Evolutionary conservation across 2,888 invertebrate genomes (phyloP).

Genomic region (Lymantria monacha): DNA sequence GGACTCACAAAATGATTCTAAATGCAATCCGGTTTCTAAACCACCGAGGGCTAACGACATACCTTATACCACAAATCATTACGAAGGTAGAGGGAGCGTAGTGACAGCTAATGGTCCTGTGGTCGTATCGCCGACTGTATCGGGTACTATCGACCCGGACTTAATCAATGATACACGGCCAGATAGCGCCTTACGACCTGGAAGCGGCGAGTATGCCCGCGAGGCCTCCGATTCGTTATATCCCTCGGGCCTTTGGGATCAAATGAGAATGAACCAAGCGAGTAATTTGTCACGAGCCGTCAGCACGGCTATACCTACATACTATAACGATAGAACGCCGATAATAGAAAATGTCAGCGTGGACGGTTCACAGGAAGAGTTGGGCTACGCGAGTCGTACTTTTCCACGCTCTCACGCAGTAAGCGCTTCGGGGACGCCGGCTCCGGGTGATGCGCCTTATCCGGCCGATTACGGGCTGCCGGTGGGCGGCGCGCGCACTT

Average conservation of each 20-base stretch:
- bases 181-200: slow-evolving; percentile 81
- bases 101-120: slow-evolving; percentile 84
- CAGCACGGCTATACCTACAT: slow-evolving; percentile 81
- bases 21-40: slow-evolving; percentile 87
- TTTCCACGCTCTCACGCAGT: slow-evolving; percentile 80
- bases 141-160: slow-evolving; percentile 91
- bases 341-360: slow-evolving; percentile 85
- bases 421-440: slow-evolving; percentile 68
- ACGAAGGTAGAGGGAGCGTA: slow-evolving; percentile 86
- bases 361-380: slow-evolving; percentile 82
- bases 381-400: slow-evolving; percentile 83
- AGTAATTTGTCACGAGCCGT: slow-evolving; percentile 82
- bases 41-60: slow-evolving; percentile 86
- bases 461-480: slow-evolving; percentile 91
- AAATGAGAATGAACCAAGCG: slow-evolving; percentile 75
- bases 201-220: slow-evolving; percentile 90
- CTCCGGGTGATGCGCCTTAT: slow-evolving; percentile 77
- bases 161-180: slow-evolving; percentile 91
- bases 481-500: slow-evolving; percentile 86
- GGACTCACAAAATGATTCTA: slow-evolving; percentile 60
- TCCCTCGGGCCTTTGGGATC: slow-evolving; percentile 91
- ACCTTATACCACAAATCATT: slow-evolving; percentile 86
- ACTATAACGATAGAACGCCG: slow-evolving; percentile 88
- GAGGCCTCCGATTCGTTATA: slow-evolving; percentile 89
- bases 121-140: slow-evolving; percentile 88